Evolutionary conservation across 1,140 invertebrate species (phyloP).

Genomic region (Conopomorpha cramerella): DNA sequence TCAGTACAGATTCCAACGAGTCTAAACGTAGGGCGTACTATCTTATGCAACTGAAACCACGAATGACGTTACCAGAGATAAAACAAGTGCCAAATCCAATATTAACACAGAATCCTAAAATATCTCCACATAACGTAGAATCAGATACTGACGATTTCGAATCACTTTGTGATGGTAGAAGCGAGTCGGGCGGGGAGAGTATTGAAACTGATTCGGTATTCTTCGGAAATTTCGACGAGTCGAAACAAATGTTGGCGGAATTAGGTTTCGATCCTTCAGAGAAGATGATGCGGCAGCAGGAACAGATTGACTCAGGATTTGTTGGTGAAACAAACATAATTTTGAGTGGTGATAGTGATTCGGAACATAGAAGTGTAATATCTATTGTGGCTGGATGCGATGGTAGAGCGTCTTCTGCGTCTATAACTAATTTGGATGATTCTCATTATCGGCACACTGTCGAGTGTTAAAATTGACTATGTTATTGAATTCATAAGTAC

Average conservation of each 20-base stretch:
- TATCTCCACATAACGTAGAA: conserved; percentile 26
- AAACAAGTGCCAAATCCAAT: conserved; percentile 8
- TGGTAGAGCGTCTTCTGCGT: conserved; percentile 29
- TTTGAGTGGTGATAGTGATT: conserved; percentile 48
- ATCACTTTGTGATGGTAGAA: conserved; percentile 68
- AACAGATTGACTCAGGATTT: conserved; percentile 47
- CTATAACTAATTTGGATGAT: conserved; percentile 33
- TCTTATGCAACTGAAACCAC: conserved; percentile 43
- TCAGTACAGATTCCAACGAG: conserved; percentile 72
- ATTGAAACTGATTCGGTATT: conserved; percentile 84
- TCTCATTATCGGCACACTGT: conserved; percentile 36
- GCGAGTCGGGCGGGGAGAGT: conserved; percentile 83
- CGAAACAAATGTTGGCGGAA: conserved; percentile 35
- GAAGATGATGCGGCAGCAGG: conserved; percentile 17
- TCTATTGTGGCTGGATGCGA: conserved; percentile 41
- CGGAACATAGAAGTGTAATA: conserved; percentile 50
- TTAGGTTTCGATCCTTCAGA: conserved; percentile 22
- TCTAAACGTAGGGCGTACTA: conserved; percentile 46
- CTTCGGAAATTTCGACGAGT: conserved; percentile 67
- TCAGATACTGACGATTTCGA: conserved; percentile 53
- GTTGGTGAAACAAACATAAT: conserved; percentile 45
- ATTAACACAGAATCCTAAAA: conserved; percentile 13
- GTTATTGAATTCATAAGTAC: too few relatives aligned
- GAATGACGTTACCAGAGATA: neutral
- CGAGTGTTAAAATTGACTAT: conserved; percentile 31